A percentile compares a stretch with the other conserved stretches of the same genome.
These are phyloP conservation scores for Dynastes tityus DNA, from an alignment of 2,888 invertebrate genomes.

Conservation along the genomic window DNA sequence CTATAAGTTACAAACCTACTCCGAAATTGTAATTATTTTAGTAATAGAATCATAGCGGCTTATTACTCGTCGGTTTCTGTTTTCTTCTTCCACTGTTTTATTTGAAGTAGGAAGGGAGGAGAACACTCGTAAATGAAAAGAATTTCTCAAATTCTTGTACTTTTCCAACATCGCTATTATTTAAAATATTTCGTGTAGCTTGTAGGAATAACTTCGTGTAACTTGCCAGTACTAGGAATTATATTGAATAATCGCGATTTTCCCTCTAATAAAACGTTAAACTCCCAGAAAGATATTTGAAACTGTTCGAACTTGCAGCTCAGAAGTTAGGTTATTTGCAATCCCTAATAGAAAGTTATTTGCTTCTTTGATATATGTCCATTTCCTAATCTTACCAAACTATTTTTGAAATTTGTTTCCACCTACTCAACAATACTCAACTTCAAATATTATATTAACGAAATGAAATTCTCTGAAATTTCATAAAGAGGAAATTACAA, in stretches of 20 bases:
- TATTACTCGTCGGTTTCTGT: not conserved
- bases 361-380: not conserved
- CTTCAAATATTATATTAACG: no score
- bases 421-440: no score
- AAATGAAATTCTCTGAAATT: no score
- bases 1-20: slow-evolving; percentile 12
- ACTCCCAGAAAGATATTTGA: slow-evolving; percentile 18
- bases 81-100: slow-evolving; percentile 11
- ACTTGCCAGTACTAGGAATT: slow-evolving; percentile 23
- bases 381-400: no score
- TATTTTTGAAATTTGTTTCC: no score
- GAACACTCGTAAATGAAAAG: slow-evolving; percentile 15
- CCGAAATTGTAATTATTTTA: slow-evolving; percentile 39
- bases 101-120: not conserved
- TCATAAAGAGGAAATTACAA: no score
- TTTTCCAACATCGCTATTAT: slow-evolving; percentile 38
- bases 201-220: slow-evolving; percentile 13
- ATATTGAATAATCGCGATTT: slow-evolving; percentile 20
- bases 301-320: slow-evolving; percentile 3
- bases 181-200: slow-evolving; percentile 39
- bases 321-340: slow-evolving; percentile 18
- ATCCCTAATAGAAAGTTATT: not conserved
- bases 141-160: slow-evolving; percentile 37
- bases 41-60: slow-evolving; percentile 13
- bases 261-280: not conserved